phyloP scores from a whole-genome alignment of 2,113 vertebrate genomes.

The Melanerpes aurifrons region DNA sequence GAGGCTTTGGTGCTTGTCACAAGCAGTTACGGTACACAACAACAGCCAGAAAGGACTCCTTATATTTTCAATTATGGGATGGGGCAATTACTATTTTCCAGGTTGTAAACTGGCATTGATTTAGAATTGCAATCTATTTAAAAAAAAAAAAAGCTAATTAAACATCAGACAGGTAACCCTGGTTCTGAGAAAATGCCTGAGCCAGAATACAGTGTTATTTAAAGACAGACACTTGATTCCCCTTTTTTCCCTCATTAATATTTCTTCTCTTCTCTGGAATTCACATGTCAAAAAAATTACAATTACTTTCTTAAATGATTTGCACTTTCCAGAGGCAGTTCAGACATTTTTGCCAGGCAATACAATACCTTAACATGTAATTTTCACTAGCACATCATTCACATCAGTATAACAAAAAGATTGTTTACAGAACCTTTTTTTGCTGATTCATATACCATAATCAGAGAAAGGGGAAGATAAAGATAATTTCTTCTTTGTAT shows the following conservation, averaged over 20 bases:
- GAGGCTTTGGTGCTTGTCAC: not conserved
- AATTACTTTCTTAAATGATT: constrained; percentile 19
- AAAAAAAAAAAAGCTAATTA: not conserved
- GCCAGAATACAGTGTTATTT: not conserved
- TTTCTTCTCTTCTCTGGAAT: not conserved
- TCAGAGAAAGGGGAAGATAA: not conserved
- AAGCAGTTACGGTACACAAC: not conserved
- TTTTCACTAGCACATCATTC: constrained; percentile 31
- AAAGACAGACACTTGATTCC: not conserved
- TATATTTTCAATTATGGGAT: not conserved
- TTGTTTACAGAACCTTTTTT: not conserved
- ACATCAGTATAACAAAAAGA: not conserved
- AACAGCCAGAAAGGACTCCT: not conserved
- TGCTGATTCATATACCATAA: not conserved
- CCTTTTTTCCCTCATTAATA: not conserved
- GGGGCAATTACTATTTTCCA: not conserved
- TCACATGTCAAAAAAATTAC: constrained; percentile 17
- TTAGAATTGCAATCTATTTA: not conserved
- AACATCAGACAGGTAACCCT: not conserved
- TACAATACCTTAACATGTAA: not conserved
- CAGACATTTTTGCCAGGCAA: constrained; percentile 20
- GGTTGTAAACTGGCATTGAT: not conserved
- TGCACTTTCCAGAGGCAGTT: not conserved
- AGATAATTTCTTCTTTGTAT: not conserved
- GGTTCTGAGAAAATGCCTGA: not conserved